Evolutionary conservation across 2,113 vertebrate genomes (phyloP), one percentile per base, ranked within the genome.

Genomic region (Camelus bactrianus): DNA sequence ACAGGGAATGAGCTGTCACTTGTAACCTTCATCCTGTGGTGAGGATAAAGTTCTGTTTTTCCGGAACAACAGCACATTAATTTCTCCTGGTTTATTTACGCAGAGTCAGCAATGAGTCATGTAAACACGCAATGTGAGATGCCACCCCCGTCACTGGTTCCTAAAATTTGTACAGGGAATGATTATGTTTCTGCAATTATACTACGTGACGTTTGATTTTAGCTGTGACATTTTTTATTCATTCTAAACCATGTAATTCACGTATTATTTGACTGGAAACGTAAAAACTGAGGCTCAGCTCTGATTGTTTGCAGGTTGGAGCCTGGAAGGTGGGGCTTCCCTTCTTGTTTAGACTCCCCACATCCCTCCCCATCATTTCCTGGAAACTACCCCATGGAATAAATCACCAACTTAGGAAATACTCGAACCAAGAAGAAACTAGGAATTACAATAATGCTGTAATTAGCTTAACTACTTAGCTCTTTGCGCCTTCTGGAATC

Each of bases 131-230:
- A 97, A 79, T 35, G 42, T 50, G 97, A 96, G 42, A 85, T 84
- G 80, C 14, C 77, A 94, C 77, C 62, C 92, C 83, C 95, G 42
- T 93, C 93, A 77, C 50, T 95, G 72, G 79, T 95, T 50, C 92
- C 94, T 87, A 79, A 94, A 95, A 96, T 95, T 81, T 86, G n/a
- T 89, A 75, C 94, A 96, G 89, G 95, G 73, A 28, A 77, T 72
- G 77, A 81, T 14, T 35, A 17, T 93, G 72, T 85, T 91, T 95
- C 89, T 83, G 42, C 62, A 88, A 89, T 75, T 32, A 69, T 38
- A n/a, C 19, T 20, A n/a, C 5, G 26, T 69, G n/a, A 69, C 82
- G 93, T 93, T 97, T 97, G 92, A 42, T 97, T 96, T 79, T 95
- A 93, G 97, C 95, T 85, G 93, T 91, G 79, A 64, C 11, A 22